Evolutionary conservation across 2,888 invertebrate species (phyloP), one percentile per base, ranked within the genome.

Genomic region (Apodemia hepburni): DNA sequence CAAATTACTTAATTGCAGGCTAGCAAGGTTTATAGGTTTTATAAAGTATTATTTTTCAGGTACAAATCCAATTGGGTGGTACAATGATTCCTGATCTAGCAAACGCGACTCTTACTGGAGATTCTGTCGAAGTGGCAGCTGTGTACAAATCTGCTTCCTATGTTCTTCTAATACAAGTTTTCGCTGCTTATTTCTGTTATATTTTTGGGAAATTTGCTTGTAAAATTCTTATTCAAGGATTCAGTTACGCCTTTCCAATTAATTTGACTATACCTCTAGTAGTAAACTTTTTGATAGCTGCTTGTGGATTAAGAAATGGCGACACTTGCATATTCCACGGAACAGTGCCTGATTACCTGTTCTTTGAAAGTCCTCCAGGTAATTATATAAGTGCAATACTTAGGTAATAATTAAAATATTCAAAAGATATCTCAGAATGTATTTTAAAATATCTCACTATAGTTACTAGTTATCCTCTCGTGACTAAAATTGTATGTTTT

Each of bases 191-290:
- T 76, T 91, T 98, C 60, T 97, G 97, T 74, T 98, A 98, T 77
- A 96, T 98, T 71, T 97, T 98, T 76, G 98, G 97, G 69, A 98
- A 98, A 88, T 98, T 98, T 72, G 98, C 98, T 3, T 98, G 98
- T 89, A 98, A 98, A 89, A 98, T 98, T 75, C 94, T 98, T 75
- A 98, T 99, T 71, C 99, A 99, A 92, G 97, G 98, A 27, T 98
- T 98, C 92, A 98, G 98, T 79, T 99, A 98, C 79, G 98, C 99
- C 0, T 97, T 99, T 73, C 99, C 99, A 0, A 96, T 99, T 7
- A 97, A 97, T 82, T 93, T 99, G 67, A 96, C 98, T 0, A 97
- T 98, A 64, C 99, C 99, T 0, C 93, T 98, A 15, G 95, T 97
- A 1, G 96, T 98, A 27, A 97, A 97, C 5, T 81, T 98, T 61